Conservation (phyloP, 2,113 vertebrate genomes). For the Dicerorhinus sumatrensis region DNA sequence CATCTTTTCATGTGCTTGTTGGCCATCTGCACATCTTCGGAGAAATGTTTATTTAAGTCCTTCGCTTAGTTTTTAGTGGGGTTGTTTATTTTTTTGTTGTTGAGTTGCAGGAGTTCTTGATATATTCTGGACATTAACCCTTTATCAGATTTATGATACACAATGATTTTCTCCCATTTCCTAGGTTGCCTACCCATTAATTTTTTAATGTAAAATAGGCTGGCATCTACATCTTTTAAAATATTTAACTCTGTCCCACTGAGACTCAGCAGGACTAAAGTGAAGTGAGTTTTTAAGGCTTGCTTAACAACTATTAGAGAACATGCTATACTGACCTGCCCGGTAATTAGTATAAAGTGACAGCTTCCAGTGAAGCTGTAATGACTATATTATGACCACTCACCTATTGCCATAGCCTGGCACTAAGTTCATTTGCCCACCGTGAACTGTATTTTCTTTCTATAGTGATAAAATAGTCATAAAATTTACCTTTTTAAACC, state of each 20-base stretch:
- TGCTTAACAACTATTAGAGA: neutral
- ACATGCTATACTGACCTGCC: neutral
- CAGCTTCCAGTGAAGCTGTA: neutral
- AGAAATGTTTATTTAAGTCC: neutral
- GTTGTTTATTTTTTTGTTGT: neutral
- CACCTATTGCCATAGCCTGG: neutral
- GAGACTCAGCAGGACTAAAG: neutral
- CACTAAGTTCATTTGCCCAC: neutral
- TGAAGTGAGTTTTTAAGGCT: neutral
- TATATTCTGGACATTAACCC: neutral
- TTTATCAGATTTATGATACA: neutral
- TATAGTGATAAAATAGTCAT: neutral
- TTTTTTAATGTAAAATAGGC: conserved; percentile 11
- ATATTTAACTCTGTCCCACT: neutral
- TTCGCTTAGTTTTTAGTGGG: neutral
- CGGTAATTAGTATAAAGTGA: neutral
- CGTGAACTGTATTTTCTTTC: neutral
- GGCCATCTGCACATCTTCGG: neutral
- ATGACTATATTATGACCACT: neutral
- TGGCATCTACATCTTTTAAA: neutral
- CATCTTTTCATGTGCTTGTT: neutral
- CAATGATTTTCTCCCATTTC: neutral
- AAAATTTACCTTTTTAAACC: neutral
- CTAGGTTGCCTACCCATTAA: neutral
- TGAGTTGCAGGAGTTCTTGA: neutral